Evolutionary conservation across 2,113 vertebrate genomes (phyloP).

Genomic region (Syrrhaptes paradoxus): DNA sequence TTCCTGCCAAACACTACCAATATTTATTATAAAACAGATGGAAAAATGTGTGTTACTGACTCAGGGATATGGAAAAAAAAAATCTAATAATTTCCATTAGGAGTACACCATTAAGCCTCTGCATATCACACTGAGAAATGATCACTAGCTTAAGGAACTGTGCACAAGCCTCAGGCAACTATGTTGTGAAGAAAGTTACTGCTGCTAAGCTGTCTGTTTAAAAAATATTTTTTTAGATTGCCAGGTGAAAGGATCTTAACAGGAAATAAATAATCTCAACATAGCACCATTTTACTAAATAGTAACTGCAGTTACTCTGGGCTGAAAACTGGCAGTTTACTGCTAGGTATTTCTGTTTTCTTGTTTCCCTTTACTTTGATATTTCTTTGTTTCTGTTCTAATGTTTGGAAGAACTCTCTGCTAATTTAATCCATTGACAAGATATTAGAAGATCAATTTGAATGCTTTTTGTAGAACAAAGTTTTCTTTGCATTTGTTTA

Average conservation of each 20-base stretch:
- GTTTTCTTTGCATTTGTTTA: neutral
- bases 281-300: neutral
- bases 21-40: neutral
- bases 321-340: neutral
- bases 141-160: neutral
- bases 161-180: neutral
- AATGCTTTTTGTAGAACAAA: neutral
- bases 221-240: neutral
- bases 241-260: neutral
- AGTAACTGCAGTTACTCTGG: neutral
- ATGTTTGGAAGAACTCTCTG: neutral
- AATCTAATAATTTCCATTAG: neutral
- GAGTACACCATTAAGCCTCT: neutral
- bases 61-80: neutral
- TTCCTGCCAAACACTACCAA: neutral
- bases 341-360: neutral
- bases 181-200: neutral
- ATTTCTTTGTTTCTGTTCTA: neutral
- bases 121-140: neutral
- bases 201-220: neutral
- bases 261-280: neutral
- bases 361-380: neutral
- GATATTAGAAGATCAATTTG: neutral
- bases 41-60: neutral
- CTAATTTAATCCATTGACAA: neutral